Evolutionary conservation across 37 sponge, comb jelly and placozoan genomes (phyloP).

Genomic region (Corticium candelabrum): DNA sequence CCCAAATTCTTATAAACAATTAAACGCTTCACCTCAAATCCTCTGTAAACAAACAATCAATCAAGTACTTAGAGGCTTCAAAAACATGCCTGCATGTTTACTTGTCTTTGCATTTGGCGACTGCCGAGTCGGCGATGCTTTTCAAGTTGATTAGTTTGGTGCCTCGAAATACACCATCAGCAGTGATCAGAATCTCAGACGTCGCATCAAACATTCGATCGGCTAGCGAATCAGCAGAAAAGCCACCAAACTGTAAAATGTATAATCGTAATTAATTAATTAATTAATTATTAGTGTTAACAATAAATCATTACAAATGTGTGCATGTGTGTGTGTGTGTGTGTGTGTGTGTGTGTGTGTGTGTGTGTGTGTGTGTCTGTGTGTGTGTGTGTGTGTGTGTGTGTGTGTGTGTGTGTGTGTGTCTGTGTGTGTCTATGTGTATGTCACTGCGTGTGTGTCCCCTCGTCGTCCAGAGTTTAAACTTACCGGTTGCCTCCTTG

Average conservation of each 20-base stretch:
- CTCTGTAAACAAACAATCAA: no score
- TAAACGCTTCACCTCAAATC: no score
- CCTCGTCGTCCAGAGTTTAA: no score
- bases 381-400: not conserved
- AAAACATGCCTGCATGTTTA: no score
- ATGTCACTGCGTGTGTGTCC: no score
- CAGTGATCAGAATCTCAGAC: constrained; percentile 8
- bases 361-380: constrained; percentile 1
- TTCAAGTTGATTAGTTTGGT: not conserved
- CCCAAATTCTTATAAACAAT: no score
- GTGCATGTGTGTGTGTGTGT: not conserved
- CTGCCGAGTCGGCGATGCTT: constrained; percentile 6
- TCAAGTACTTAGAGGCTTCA: no score
- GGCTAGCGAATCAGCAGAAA: constrained; percentile 14
- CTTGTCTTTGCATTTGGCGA: not conserved
- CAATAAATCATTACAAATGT: not conserved
- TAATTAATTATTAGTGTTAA: no score
- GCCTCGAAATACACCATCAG: constrained; percentile 12
- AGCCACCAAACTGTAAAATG: constrained; percentile 20
- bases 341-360: constrained; percentile 5
- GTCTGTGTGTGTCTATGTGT: no score
- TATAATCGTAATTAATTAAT: not conserved
- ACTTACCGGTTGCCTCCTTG: no score
- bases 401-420: constrained; percentile 5
- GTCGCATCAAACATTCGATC: constrained; percentile 13